Evolutionary conservation across 92 coral and sea anemone species (phyloP).

Genomic region (Umimayanthus kanabou): DNA sequence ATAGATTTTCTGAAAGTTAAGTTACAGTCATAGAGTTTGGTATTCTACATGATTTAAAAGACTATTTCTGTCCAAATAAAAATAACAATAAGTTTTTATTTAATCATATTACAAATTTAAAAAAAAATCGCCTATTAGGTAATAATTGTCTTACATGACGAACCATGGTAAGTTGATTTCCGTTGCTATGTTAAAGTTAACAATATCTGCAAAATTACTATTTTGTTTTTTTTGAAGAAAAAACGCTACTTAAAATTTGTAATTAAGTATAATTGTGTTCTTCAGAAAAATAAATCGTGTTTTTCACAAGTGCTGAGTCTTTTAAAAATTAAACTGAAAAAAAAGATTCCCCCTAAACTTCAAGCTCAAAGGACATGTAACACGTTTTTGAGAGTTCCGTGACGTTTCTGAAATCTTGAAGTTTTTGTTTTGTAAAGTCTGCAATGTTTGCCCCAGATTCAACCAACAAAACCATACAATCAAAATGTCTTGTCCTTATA

Average conservation of each 20-base stretch:
- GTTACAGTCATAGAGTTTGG: no score
- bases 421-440: slow-evolving; percentile 60
- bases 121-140: not conserved
- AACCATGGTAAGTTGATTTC: not conserved
- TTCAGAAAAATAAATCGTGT: not conserved
- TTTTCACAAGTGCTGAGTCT: no score
- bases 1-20: no score
- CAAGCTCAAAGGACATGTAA: slow-evolving; percentile 46
- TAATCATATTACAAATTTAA: not conserved
- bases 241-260: no score
- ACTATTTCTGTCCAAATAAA: no score
- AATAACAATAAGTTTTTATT: no score
- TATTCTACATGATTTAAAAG: no score
- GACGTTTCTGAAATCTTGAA: slow-evolving; percentile 57
- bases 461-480: slow-evolving; percentile 67
- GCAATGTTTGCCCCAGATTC: slow-evolving; percentile 74
- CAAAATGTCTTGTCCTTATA: slow-evolving; percentile 57
- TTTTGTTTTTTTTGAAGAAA: not conserved
- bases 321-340: not conserved
- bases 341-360: not conserved
- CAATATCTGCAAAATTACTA: no score
- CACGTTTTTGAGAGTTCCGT: slow-evolving; percentile 57
- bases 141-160: no score
- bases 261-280: not conserved
- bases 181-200: not conserved